Evolutionary conservation across 2,797 vertebrate genomes (phyloP), one percentile per base, ranked within the genome.

Genomic region (Phataginus tetradactyla): DNA sequence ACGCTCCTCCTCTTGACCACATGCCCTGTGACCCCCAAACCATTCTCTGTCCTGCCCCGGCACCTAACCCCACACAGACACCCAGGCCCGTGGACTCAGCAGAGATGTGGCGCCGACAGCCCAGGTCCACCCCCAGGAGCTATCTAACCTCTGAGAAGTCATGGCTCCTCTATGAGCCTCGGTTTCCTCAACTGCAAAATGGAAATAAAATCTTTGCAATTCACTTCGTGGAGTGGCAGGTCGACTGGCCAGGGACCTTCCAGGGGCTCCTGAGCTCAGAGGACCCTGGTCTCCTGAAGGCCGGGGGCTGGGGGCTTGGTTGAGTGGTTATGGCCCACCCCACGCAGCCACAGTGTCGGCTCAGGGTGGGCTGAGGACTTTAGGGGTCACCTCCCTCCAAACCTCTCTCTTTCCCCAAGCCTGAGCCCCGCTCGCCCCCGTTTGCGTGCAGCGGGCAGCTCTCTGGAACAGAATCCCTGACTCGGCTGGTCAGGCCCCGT

Each of bases 71-170:
- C 32, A 6, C 37, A 4, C 5, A 1, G 20, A 8, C 7, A 1
- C 51, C 15, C 42, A 32, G 81, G 69, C n/a, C 63, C 1, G 2
- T 1, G 23, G 21, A 18, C 42, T n/a, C 49, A n/a, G 57, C 27
- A 25, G 45, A 18, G 20, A 18, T 0, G 1, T 1, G 0, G 10
- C 42, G 13, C 1, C 1, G 0, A 4, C 8, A 14, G 63, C 25
- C 37, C 25, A 71, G 9, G 42, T 20, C 66, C 14, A 1, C 9
- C 9, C 5, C 14, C 0, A 1, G 7, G 42, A 12, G 1, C 12
- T 2, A 39, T 14, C 23, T 8, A 18, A 23, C 49, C 57, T 17
- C 17, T 0, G 49, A 55, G 45, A 25, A 9, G 39, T 77, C 42
- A 5, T 10, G 1, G 72, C 13, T 6, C 21, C 42, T 63, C 75